These are phyloP conservation scores for Sitobion miscanthi DNA, from an alignment of 1,140 invertebrate genomes.

Conservation along the genomic window DNA sequence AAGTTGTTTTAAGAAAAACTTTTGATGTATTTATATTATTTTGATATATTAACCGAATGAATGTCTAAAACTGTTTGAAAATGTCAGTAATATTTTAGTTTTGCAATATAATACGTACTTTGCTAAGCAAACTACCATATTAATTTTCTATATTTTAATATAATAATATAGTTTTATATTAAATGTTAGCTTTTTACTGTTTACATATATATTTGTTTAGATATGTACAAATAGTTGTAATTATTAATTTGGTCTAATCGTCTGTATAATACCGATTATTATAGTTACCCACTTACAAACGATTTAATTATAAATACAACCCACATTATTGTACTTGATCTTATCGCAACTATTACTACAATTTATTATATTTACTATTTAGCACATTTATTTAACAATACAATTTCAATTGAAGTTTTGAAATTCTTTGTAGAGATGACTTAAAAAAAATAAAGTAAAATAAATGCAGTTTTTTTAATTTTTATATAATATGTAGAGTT, in stretches of 20 bases:
- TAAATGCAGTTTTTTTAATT: background rate
- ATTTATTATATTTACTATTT: background rate
- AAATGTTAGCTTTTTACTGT: too few relatives aligned
- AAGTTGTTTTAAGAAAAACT: background rate
- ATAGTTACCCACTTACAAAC: background rate
- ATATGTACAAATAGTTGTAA: background rate
- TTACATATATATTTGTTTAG: too few relatives aligned
- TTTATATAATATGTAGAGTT: background rate
- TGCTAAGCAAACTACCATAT: too few relatives aligned
- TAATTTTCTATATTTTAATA: too few relatives aligned
- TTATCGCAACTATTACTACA: background rate
- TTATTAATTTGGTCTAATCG: background rate
- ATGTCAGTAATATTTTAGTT: background rate
- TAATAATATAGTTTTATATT: too few relatives aligned
- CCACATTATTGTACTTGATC: background rate
- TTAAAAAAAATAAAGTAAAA: background rate
- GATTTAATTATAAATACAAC: background rate
- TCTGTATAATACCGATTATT: background rate
- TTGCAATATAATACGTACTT: background rate
- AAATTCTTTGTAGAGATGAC: background rate
- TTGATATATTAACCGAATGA: background rate
- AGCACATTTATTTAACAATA: background rate
- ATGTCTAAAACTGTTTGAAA: background rate
- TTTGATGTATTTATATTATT: background rate
- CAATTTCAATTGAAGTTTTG: background rate